Evolutionary conservation across 2,797 vertebrate genomes (phyloP).

Genomic region (Pangasius larnaudii): DNA sequence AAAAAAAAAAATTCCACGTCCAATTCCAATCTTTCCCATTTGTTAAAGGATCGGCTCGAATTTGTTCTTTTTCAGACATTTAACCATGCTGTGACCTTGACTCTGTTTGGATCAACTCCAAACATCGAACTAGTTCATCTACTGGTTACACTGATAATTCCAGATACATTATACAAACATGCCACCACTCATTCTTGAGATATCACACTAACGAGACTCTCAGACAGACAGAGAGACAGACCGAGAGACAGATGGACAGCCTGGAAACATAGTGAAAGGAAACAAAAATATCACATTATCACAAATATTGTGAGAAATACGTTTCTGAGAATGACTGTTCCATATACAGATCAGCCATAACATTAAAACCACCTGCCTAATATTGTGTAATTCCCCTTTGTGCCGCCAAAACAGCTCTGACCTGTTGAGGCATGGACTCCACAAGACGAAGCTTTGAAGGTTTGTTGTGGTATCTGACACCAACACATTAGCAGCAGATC

Average conservation of each 20-base stretch:
- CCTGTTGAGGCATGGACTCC: too few relatives aligned
- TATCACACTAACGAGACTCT: not conserved
- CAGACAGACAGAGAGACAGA: not conserved
- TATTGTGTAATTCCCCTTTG: too few relatives aligned
- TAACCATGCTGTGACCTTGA: not conserved
- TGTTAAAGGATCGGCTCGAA: not conserved
- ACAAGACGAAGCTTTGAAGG: too few relatives aligned
- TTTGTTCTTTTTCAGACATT: not conserved
- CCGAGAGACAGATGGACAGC: not conserved
- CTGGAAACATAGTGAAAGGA: not conserved
- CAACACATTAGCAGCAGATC: too few relatives aligned
- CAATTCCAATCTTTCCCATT: not conserved
- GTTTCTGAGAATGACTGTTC: not conserved
- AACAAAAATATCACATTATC: not conserved
- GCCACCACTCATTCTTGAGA: not conserved
- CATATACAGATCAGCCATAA: not conserved
- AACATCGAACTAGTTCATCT: not conserved
- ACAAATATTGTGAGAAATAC: not conserved
- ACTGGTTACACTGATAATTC: not conserved
- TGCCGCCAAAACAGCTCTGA: too few relatives aligned
- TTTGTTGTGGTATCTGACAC: too few relatives aligned
- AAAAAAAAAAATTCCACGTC: not conserved
- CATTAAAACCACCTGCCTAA: too few relatives aligned
- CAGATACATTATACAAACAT: not conserved
- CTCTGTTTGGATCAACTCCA: not conserved